phyloP scores from a whole-genome alignment of 2,113 vertebrate species.

The Nansenia antarctica region DNA sequence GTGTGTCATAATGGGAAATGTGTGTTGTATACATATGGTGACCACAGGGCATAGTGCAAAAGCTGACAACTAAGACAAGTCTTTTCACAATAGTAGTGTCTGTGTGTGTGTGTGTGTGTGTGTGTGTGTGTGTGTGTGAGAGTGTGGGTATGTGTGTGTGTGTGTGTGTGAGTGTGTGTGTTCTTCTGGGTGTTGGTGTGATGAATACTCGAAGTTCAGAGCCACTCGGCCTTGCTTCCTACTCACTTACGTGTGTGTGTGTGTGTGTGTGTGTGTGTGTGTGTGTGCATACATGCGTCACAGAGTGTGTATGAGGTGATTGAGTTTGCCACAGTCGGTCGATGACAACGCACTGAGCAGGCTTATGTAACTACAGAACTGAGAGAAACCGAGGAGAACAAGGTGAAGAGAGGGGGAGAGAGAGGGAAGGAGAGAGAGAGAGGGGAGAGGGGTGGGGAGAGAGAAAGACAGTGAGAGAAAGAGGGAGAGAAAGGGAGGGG shows the following conservation, averaged over 20 bases:
- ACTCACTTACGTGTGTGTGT: neutral
- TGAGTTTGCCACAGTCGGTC: neutral
- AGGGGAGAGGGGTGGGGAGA: neutral
- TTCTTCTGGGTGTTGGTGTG: too few relatives aligned
- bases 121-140: neutral
- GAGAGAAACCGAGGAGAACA: neutral
- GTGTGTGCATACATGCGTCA: neutral
- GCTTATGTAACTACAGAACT: neutral
- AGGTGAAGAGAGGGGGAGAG: neutral
- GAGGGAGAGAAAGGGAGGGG: neutral
- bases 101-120: neutral
- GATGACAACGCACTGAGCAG: neutral
- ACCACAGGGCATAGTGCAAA: too few relatives aligned
- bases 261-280: neutral
- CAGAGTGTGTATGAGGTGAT: neutral
- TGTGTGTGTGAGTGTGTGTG: neutral
- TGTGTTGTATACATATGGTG: constrained; percentile 4
- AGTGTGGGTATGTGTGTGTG: neutral
- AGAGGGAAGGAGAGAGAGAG: neutral
- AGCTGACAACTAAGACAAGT: too few relatives aligned
- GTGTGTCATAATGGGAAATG: neutral
- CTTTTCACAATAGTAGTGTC: too few relatives aligned
- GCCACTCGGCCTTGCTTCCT: neutral
- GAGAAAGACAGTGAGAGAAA: neutral
- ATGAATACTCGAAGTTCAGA: too few relatives aligned